Evolutionary conservation across 2,888 invertebrate genomes (phyloP).

Genomic region (Pseudeuparius sepicola): DNA sequence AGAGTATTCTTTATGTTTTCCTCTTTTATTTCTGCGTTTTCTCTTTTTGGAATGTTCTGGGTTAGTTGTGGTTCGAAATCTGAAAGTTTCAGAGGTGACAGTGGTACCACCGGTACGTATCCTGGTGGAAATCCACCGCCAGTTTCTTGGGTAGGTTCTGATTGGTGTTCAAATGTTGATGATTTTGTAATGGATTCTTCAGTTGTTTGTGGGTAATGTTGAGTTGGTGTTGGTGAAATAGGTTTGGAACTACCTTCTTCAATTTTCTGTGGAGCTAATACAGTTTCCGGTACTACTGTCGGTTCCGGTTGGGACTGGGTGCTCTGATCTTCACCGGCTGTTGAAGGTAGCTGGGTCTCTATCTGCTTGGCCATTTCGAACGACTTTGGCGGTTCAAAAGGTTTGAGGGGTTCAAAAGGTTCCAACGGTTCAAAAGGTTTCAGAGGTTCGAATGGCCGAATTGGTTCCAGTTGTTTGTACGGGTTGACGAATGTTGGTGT

Average conservation of each 20-base stretch:
- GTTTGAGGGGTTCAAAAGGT: conserved; percentile 33
- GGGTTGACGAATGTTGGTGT: conserved; percentile 13
- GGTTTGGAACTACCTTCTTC: not conserved
- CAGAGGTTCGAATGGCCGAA: conserved; percentile 28
- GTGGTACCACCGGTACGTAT: conserved; percentile 25
- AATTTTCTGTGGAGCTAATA: too few species aligned
- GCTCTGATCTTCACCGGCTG: too few species aligned
- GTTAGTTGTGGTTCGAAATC: conserved; percentile 16
- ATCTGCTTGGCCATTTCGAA: conserved; percentile 34
- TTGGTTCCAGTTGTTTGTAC: conserved; percentile 28
- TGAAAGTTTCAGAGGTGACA: conserved; percentile 23
- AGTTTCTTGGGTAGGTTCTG: conserved; percentile 1
- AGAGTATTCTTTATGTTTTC: conserved; percentile 47
- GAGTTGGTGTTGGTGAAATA: not conserved
- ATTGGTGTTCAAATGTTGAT: not conserved
- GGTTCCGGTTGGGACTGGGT: not conserved
- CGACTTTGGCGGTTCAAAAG: conserved; percentile 34
- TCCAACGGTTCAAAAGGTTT: conserved; percentile 31
- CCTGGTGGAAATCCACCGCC: conserved; percentile 20
- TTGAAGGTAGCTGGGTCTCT: conserved; percentile 17
- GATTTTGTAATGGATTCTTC: not conserved
- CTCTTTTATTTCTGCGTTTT: conserved; percentile 40
- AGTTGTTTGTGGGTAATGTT: not conserved
- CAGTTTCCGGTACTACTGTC: too few species aligned
- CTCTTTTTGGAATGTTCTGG: conserved; percentile 12